Evolutionary conservation across 2,888 invertebrate genomes (phyloP), one percentile per base, ranked within the genome.

Genomic region (Noctua fimbriata): DNA sequence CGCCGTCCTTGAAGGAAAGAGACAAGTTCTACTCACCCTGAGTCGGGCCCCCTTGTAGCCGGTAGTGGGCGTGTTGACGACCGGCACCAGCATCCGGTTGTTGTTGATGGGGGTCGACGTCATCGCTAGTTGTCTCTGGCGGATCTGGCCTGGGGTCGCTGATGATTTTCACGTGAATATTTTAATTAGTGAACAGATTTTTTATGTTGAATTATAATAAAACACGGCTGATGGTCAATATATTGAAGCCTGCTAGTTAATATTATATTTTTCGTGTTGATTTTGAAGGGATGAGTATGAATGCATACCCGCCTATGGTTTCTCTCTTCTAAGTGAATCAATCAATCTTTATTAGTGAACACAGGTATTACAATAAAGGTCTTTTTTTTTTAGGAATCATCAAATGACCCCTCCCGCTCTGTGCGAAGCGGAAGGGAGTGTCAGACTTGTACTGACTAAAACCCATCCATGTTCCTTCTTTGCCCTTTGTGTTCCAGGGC

Each of bases 131-230:
- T 96, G 96, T 49, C 96, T 89, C 74, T 96, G 96, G 24, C 95
- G 91, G 60, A 96, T 82, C 83, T 95, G 95, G 2, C 94, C 94
- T 21, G 96, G 95, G 2, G 95, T 95, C 10, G 95, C 96, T 97
- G 90, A 32, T 89, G 91, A 69, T 73, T 21, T 88, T 79, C 81
- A 41, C 12, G 47, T 78, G 12, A 41, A 75, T 66, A 60, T 36
- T 66, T 71, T 73, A 73, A 44, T 60, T 67, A 44, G 32, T 16
- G 3, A 44, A 16, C 2, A 9, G 10, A n/a, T 32, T 28, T 32
- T 32, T 52, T 14, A 2, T 24, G 9, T n/a, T n/a, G 58, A 58
- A n/a, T 58, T n/a, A 12, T 58, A n/a, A n/a, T 58, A 24, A 10
- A n/a, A 55, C 24, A n/a, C 2, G 9, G 24, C 4, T n/a, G 21